phyloP scores from a whole-genome alignment of 2,888 invertebrate genomes.

The Isoperla grammatica region DNA sequence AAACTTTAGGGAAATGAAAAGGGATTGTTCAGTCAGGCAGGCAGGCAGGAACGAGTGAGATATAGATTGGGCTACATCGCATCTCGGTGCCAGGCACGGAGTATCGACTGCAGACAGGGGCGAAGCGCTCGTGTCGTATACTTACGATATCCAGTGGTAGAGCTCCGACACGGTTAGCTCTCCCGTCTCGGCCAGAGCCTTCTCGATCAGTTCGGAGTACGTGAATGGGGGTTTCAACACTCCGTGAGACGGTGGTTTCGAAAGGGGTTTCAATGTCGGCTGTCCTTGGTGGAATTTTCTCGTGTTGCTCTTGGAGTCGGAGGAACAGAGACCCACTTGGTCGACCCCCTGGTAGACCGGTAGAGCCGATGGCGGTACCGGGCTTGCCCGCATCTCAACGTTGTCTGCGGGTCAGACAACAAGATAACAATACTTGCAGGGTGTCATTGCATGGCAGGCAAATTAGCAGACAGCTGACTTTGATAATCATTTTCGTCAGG shows the following conservation, averaged over 20 bases:
- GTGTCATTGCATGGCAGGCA: too few relatives aligned
- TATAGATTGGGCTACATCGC: conserved; percentile 21
- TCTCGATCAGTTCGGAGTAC: conserved; percentile 85
- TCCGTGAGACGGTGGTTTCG: conserved; percentile 3
- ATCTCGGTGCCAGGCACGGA: conserved; percentile 41
- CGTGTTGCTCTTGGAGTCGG: not conserved
- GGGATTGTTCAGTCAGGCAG: too few relatives aligned
- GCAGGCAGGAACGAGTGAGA: too few relatives aligned
- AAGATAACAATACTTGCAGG: too few relatives aligned
- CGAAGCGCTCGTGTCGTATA: conserved; percentile 36
- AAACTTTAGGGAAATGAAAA: too few relatives aligned
- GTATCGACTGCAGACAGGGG: conserved; percentile 39
- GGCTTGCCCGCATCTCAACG: not conserved
- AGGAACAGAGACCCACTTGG: not conserved
- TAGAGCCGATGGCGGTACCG: too few relatives aligned
- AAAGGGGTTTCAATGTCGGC: not conserved
- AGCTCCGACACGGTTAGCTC: conserved; percentile 87
- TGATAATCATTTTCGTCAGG: too few relatives aligned
- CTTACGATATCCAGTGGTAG: conserved; percentile 93
- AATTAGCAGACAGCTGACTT: too few relatives aligned
- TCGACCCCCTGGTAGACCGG: too few relatives aligned
- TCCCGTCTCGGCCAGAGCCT: conserved; percentile 77
- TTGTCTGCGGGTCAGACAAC: not conserved
- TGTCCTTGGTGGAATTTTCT: not conserved
- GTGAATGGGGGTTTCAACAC: conserved; percentile 74